phyloP scores from a whole-genome alignment of 1,140 invertebrate species.

The Augochlora pura region DNA sequence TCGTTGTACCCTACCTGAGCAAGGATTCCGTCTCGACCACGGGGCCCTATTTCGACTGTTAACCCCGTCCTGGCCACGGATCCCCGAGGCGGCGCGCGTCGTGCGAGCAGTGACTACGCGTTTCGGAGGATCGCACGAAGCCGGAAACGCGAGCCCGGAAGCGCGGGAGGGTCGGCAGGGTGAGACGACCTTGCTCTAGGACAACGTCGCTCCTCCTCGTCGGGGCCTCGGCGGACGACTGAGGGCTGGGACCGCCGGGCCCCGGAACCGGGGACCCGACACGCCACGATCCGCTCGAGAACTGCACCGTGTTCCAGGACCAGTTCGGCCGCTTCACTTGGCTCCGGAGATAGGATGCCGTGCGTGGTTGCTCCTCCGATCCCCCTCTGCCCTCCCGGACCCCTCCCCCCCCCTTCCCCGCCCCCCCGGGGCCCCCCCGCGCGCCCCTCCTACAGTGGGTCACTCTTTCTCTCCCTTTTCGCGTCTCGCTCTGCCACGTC shows the following conservation, averaged over 20 bases:
- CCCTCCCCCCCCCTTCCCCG: conserved; percentile 1
- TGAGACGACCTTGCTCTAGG: conserved; percentile 55
- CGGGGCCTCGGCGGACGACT: conserved; percentile 75
- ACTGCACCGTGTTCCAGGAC: conserved; percentile 70
- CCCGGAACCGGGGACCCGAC: conserved; percentile 66
- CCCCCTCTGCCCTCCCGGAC: background rate
- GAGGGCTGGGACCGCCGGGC: conserved; percentile 68
- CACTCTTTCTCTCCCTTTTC: conserved; percentile 17
- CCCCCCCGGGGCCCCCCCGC: no score
- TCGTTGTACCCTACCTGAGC: no score
- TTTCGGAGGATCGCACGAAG: no score
- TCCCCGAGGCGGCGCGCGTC: no score
- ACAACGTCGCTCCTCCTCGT: conserved; percentile 66
- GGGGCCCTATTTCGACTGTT: no score
- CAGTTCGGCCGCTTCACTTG: conserved; percentile 72
- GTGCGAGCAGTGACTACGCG: no score
- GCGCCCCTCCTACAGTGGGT: no score
- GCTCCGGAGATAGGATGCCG: conserved; percentile 70
- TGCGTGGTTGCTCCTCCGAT: conserved; percentile 47
- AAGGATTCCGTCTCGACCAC: no score
- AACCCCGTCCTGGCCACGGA: no score
- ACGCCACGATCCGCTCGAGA: conserved; percentile 58
- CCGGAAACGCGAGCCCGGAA: background rate
- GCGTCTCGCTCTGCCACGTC: no score
- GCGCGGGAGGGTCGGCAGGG: conserved; percentile 9